These are phyloP conservation scores for Drosophila kambysellisi DNA, from an alignment of 2,888 invertebrate species.

Conservation along the genomic window DNA sequence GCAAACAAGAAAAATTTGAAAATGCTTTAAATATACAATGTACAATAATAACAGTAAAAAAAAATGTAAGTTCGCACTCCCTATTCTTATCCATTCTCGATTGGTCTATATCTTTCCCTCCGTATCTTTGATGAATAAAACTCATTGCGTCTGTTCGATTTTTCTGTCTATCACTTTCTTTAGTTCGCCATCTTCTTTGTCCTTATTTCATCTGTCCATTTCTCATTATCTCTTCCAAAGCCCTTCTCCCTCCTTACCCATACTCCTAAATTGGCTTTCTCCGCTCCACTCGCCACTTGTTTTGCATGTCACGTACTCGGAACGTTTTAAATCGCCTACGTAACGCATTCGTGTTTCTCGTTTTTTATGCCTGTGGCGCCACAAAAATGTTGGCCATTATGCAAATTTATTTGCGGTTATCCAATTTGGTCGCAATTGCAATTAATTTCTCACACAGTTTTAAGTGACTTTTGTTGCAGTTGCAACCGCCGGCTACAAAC, in stretches of 20 bases:
- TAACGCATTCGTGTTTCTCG: constrained; percentile 15
- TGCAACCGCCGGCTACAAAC: not conserved
- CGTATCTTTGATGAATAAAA: not conserved
- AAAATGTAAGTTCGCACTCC: too few relatives aligned
- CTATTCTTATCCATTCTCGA: not conserved
- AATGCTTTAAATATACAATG: too few relatives aligned
- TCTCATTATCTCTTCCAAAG: not conserved
- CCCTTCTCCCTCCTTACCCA: too few relatives aligned
- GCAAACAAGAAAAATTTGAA: not conserved
- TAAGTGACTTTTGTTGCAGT: constrained; percentile 48
- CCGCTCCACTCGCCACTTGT: constrained; percentile 2
- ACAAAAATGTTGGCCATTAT: constrained; percentile 46
- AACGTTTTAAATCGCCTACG: constrained; percentile 36
- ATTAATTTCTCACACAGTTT: constrained; percentile 71
- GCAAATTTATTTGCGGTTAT: constrained; percentile 68
- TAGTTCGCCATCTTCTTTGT: not conserved
- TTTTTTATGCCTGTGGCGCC: constrained; percentile 13
- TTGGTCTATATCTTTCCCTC: not conserved
- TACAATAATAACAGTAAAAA: too few relatives aligned
- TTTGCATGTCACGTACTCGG: constrained; percentile 26
- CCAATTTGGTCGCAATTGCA: constrained; percentile 65
- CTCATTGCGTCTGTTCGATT: not conserved
- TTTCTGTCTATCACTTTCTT: too few relatives aligned
- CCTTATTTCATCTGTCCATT: not conserved
- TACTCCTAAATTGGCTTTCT: not conserved